These are phyloP conservation scores for Cynaeus angustus DNA, from an alignment of 2,888 invertebrate species.

Conservation along the genomic window DNA sequence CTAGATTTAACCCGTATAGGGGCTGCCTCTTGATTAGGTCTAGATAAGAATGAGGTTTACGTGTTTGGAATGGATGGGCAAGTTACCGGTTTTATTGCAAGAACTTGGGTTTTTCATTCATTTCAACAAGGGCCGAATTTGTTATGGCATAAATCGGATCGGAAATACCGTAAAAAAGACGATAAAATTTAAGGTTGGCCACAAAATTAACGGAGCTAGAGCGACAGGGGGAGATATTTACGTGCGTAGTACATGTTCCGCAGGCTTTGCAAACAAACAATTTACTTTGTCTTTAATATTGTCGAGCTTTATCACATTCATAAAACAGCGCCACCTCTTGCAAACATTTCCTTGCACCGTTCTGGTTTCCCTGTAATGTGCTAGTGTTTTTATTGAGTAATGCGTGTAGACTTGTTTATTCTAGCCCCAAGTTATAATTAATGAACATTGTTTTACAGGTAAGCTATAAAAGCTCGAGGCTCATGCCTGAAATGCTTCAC, in stretches of 20 bases:
- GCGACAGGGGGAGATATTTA: slow-evolving; percentile 16
- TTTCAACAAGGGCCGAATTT: slow-evolving; percentile 34
- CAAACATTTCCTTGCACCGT: slow-evolving; percentile 24
- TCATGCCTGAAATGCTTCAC: slow-evolving; percentile 40
- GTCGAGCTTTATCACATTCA: slow-evolving; percentile 41
- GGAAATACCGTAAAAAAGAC: slow-evolving; percentile 22
- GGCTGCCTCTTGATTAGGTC: slow-evolving; percentile 58
- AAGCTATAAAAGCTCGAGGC: slow-evolving; percentile 47
- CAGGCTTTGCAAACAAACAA: slow-evolving; percentile 44
- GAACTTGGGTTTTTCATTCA: slow-evolving; percentile 20
- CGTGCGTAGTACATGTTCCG: slow-evolving; percentile 19
- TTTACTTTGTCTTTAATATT: slow-evolving; percentile 43
- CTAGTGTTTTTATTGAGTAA: slow-evolving; percentile 49
- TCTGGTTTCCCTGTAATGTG: slow-evolving; percentile 30
- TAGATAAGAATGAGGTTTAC: slow-evolving; percentile 58
- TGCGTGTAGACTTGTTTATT: slow-evolving; percentile 54
- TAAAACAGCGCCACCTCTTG: slow-evolving; percentile 36
- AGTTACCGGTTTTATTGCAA: slow-evolving; percentile 45
- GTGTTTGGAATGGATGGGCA: slow-evolving; percentile 57
- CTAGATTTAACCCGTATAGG: slow-evolving; percentile 58
- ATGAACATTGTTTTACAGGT: slow-evolving; percentile 53
- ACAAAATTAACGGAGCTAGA: slow-evolving; percentile 40
- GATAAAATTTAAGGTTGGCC: slow-evolving; percentile 40
- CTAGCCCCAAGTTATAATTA: slow-evolving; percentile 53
- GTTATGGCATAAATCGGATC: slow-evolving; percentile 26